These are phyloP conservation scores for Podarcis muralis DNA, from an alignment of 2,113 vertebrate genomes.

Conservation along the genomic window DNA sequence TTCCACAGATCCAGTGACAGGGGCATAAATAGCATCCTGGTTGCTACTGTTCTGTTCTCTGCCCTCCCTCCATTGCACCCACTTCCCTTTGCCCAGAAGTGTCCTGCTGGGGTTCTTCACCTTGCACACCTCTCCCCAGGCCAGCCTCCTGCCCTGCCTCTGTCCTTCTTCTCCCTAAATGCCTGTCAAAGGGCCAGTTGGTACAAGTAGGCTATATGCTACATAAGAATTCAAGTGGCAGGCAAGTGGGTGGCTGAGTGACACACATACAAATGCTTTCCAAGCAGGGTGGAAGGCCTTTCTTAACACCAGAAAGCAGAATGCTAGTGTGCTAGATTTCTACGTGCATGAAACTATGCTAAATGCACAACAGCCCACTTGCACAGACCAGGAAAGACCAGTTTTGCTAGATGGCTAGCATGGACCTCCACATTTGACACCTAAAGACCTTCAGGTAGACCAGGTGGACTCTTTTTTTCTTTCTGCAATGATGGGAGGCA, in stretches of 20 bases:
- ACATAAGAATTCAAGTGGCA: neutral
- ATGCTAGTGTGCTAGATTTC: neutral
- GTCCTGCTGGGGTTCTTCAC: neutral
- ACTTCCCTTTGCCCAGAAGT: neutral
- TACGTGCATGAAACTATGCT: neutral
- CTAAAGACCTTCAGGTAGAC: neutral
- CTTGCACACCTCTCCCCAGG: neutral
- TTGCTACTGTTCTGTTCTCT: too few species aligned
- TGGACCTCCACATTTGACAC: neutral
- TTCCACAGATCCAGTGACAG: neutral
- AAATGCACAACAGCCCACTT: neutral
- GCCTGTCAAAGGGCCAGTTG: accelerated
- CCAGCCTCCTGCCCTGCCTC: too few species aligned
- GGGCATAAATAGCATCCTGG: neutral
- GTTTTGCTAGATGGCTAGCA: neutral
- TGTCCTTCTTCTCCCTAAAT: neutral
- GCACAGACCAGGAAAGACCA: neutral
- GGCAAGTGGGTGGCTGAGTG: neutral
- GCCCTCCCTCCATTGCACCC: neutral
- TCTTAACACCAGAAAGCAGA: neutral
- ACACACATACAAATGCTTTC: neutral
- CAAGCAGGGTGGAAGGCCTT: neutral
- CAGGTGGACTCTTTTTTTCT: neutral
- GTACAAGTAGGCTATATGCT: too few species aligned
- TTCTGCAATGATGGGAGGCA: neutral